Evolutionary conservation across 2,888 invertebrate genomes (phyloP).

Genomic region (Epinotia nisella): DNA sequence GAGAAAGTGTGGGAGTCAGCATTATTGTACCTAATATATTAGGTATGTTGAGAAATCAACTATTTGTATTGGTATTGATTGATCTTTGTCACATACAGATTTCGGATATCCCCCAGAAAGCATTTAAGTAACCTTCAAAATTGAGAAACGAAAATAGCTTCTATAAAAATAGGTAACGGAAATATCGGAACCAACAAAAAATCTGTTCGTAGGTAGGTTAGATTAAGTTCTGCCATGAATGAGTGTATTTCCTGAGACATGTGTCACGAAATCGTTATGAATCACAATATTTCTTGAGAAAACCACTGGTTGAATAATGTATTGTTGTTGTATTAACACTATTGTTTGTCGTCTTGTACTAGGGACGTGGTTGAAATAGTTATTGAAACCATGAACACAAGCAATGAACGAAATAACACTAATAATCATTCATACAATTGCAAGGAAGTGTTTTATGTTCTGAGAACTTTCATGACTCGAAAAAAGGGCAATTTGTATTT

Average conservation of each 20-base stretch:
- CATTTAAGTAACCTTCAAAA: too few relatives aligned
- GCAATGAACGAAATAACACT: constrained; percentile 2
- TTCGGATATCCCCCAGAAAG: too few relatives aligned
- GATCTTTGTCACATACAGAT: too few relatives aligned
- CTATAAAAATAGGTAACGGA: too few relatives aligned
- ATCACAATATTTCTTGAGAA: constrained; percentile 34
- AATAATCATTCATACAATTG: not conserved
- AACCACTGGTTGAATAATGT: constrained; percentile 39
- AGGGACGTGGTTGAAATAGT: constrained; percentile 27
- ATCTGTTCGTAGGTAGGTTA: too few relatives aligned
- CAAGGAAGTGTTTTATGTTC: constrained; percentile 9
- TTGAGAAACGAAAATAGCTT: too few relatives aligned
- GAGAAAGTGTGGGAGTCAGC: too few relatives aligned
- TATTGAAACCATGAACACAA: not conserved
- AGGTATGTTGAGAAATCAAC: too few relatives aligned
- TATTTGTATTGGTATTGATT: too few relatives aligned
- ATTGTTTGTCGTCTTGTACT: constrained; percentile 18
- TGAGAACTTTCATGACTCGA: constrained; percentile 1
- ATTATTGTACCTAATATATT: too few relatives aligned
- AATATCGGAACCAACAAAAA: too few relatives aligned
- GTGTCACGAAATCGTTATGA: constrained; percentile 28
- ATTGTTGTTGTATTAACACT: constrained; percentile 11
- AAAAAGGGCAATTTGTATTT: too few relatives aligned
- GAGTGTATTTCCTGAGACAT: constrained; percentile 16
- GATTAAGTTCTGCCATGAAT: constrained; percentile 1